Conservation (phyloP, 2,888 invertebrate species). For the Leptinotarsa peninsularis region DNA sequence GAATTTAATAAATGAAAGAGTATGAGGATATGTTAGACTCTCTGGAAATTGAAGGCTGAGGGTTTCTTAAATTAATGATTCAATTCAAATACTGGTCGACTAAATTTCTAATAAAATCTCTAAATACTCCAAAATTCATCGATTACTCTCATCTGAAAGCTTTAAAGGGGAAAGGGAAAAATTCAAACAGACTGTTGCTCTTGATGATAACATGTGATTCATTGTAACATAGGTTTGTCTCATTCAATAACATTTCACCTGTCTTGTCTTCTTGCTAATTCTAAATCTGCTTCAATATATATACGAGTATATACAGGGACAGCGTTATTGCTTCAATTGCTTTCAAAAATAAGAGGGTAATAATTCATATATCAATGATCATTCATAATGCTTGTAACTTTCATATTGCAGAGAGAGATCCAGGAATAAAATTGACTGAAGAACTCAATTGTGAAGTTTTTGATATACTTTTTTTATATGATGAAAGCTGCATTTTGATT, state of each 20-base stretch:
- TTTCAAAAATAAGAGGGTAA: slow-evolving; percentile 14
- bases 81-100: neutral
- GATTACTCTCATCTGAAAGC: too few species aligned
- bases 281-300: neutral
- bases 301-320: neutral
- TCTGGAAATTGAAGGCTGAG: neutral
- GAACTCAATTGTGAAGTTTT: too few species aligned
- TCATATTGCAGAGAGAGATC: too few species aligned
- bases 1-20: neutral
- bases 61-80: neutral
- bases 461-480: too few species aligned
- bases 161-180: too few species aligned
- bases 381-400: too few species aligned
- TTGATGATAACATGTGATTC: too few species aligned
- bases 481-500: too few species aligned
- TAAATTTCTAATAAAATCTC: too few species aligned
- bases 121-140: too few species aligned
- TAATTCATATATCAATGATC: neutral
- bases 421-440: too few species aligned
- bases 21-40: neutral
- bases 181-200: neutral
- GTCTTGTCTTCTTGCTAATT: slow-evolving; percentile 8
- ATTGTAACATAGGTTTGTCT: neutral
- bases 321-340: slow-evolving; percentile 10
- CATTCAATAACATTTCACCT: neutral